Percentiles rank a stretch among this genome's conserved stretches.
phyloP scores from a whole-genome alignment of 30 jellyfish, hydroid and myxozoan species.

The Rhopilema esculentum region DNA sequence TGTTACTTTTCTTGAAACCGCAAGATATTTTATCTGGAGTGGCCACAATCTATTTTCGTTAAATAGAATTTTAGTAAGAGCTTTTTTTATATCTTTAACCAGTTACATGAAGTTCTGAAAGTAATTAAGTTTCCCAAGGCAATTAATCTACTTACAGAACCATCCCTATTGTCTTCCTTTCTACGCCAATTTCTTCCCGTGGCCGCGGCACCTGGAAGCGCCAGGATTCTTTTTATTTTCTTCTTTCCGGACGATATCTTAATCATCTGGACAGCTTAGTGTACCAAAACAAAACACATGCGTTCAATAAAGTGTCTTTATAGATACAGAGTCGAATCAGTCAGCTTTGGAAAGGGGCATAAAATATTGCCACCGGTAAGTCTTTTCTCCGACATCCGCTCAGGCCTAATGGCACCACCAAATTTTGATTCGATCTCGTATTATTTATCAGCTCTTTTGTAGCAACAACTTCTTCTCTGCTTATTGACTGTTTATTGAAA shows the following conservation, averaged over 20 bases:
- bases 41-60: neutral
- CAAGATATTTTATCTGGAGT: too few relatives aligned
- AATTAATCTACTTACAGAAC: slow-evolving; percentile 36
- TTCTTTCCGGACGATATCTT: slow-evolving; percentile 82
- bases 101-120: neutral
- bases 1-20: too few relatives aligned
- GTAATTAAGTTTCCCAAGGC: neutral
- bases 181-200: slow-evolving; percentile 95
- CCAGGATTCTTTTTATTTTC: slow-evolving; percentile 69
- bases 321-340: neutral
- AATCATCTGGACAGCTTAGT: slow-evolving; percentile 45
- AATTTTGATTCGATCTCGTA: too few relatives aligned
- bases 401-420: neutral
- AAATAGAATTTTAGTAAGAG: neutral
- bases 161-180: slow-evolving; percentile 74
- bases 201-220: slow-evolving; percentile 84
- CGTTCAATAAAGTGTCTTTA: neutral
- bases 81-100: neutral
- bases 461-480: neutral
- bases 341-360: neutral
- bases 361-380: neutral
- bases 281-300: neutral
- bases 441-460: neutral
- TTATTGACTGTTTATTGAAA: neutral
- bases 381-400: neutral